Percentiles rank a stretch among this genome's conserved stretches.
Evolutionary conservation across 2,113 vertebrate species (phyloP).

Genomic region (Isichthys henryi): DNA sequence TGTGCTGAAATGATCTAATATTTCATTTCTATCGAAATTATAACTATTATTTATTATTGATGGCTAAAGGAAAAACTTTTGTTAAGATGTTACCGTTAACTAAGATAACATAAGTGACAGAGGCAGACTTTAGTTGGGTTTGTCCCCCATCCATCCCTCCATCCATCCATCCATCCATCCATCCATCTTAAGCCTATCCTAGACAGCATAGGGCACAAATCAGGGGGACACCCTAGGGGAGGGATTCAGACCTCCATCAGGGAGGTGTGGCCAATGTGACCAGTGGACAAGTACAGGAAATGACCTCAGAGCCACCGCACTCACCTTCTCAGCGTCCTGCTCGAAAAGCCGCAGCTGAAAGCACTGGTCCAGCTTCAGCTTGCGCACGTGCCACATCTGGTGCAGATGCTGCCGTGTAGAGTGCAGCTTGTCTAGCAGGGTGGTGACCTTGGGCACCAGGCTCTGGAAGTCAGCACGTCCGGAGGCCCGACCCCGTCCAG

Average conservation of each 20-base stretch:
- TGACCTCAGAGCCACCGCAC: background rate
- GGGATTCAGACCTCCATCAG: background rate
- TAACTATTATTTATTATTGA: background rate
- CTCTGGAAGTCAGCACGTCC: constrained; percentile 95
- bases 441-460: constrained; percentile 86
- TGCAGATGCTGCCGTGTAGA: constrained; percentile 84
- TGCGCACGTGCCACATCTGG: constrained; percentile 84
- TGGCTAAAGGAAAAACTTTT: background rate
- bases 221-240: background rate
- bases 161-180: background rate
- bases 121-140: background rate
- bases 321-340: constrained; percentile 94
- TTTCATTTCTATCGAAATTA: background rate
- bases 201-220: background rate
- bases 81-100: background rate
- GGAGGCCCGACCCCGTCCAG: constrained; percentile 83
- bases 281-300: background rate
- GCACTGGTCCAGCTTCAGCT: constrained; percentile 80
- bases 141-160: background rate
- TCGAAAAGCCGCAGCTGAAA: constrained; percentile 94
- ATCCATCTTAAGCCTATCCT: background rate
- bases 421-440: constrained; percentile 88
- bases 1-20: background rate
- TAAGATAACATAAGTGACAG: background rate
- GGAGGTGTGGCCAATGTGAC: background rate